Base-by-base conservation (phyloP, 2,888 invertebrate species). In the Polia nebulosa region DNA sequence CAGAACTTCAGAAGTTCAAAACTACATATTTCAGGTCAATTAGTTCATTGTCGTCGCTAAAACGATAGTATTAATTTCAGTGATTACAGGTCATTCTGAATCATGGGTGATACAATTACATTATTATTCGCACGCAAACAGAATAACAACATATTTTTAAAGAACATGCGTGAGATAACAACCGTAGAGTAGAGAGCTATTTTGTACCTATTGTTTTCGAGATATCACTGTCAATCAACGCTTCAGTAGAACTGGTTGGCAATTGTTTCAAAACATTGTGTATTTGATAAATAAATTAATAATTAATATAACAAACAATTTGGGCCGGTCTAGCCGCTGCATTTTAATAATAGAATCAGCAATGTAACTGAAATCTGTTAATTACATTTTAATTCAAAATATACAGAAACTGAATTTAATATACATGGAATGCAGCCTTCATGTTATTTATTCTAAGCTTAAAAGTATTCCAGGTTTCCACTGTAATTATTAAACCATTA, bases 401-500 rank as follows among this genome's bases (percentile, higher is more conserved):
- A n/a, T n/a, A n/a, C n/a, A n/a, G n/a, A n/a, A n/a, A n/a, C n/a
- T n/a, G n/a, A n/a, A n/a, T n/a, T n/a, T n/a, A n/a, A n/a, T n/a
- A 44, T 15, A 22, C 45, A 6, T 22, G 17, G 27, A 66, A 66
- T 36, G 27, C 22, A 53, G 22, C 17, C 22, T 15, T 68, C n/a
- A 36, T 20, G 25, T 44, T 66, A 51, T 65, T 65, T 34, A 63
- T 6, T 51, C 66, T 27, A 36, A 68, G 22, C 45, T 13, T 22
- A 68, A 67, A 36, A 39, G 32, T 47, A 68, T 39, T 39, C 13
- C 17, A 20, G 25, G 36, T 7, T 29, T 55, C 9, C 41, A 45
- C 49, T 39, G 34, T 45, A 71, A 76, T 59, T 76, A 67, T 49
- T 36, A 52, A 32, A 39, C 51, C 32, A 76, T 67, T 68, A 64